Conservation (phyloP, 2,113 vertebrate species). For the Neogale vison region DNA sequence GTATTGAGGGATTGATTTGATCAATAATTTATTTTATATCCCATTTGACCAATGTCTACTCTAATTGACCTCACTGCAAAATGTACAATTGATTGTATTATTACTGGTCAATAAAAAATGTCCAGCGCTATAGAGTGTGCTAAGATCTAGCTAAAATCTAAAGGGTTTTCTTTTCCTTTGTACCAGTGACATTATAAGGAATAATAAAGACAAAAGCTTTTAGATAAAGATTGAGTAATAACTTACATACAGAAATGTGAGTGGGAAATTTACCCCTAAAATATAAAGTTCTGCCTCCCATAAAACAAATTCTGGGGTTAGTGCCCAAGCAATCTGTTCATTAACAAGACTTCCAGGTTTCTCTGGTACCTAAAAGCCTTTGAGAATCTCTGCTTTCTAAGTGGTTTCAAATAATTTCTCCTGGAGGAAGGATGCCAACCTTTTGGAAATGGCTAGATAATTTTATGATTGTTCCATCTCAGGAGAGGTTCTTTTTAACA, state of each 20-base stretch:
- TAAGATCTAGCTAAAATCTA: not conserved
- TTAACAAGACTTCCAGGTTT: not conserved
- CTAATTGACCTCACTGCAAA: not conserved
- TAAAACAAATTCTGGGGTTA: not conserved
- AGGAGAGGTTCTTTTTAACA: not conserved
- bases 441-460: not conserved
- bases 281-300: not conserved
- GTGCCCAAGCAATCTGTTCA: not conserved
- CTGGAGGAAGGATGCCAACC: not conserved
- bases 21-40: not conserved
- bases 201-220: not conserved
- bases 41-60: not conserved
- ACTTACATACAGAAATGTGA: not conserved
- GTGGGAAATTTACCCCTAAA: not conserved
- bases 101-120: not conserved
- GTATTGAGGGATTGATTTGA: not conserved
- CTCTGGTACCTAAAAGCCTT: not conserved
- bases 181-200: not conserved
- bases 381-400: not conserved
- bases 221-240: not conserved
- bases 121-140: rapidly evolving
- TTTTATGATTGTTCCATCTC: not conserved
- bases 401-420: not conserved
- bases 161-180: not conserved
- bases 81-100: not conserved